These are phyloP conservation scores for Pterostichus niger DNA, from an alignment of 2,888 invertebrate species.

Conservation along the genomic window DNA sequence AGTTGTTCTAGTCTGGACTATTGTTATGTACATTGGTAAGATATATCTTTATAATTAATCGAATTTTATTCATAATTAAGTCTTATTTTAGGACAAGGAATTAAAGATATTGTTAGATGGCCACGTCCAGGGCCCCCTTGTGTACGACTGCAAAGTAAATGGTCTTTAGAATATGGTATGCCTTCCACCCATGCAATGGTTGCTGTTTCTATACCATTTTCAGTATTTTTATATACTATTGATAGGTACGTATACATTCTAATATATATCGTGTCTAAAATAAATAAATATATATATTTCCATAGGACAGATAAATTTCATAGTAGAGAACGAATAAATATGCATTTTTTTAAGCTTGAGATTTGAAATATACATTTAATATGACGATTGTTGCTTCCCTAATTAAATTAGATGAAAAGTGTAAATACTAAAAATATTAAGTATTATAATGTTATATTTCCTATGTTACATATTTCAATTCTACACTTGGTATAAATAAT, in stretches of 20 bases:
- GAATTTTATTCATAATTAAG: not conserved
- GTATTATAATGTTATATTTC: too few species aligned
- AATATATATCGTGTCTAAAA: too few species aligned
- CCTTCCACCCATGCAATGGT: constrained; percentile 97
- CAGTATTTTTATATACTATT: constrained; percentile 88
- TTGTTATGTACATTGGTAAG: constrained; percentile 90
- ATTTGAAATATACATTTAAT: too few species aligned
- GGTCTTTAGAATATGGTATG: constrained; percentile 96
- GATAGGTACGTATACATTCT: constrained; percentile 85
- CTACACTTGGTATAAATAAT: too few species aligned
- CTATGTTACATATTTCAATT: too few species aligned
- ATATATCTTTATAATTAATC: not conserved
- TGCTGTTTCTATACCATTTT: constrained; percentile 92
- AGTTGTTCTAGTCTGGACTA: constrained; percentile 90
- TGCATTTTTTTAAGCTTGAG: too few species aligned
- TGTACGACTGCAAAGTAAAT: constrained; percentile 90
- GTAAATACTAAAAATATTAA: too few species aligned
- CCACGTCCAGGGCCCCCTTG: constrained; percentile 93
- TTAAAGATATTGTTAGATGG: constrained; percentile 93
- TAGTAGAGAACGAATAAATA: too few species aligned
- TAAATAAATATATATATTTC: too few species aligned
- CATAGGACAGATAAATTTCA: too few species aligned
- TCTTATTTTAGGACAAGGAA: constrained; percentile 84
- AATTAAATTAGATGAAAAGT: too few species aligned
- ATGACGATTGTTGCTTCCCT: too few species aligned